Conservation (phyloP, 2,113 vertebrate genomes). For the Rhabdomys dilectus region DNA sequence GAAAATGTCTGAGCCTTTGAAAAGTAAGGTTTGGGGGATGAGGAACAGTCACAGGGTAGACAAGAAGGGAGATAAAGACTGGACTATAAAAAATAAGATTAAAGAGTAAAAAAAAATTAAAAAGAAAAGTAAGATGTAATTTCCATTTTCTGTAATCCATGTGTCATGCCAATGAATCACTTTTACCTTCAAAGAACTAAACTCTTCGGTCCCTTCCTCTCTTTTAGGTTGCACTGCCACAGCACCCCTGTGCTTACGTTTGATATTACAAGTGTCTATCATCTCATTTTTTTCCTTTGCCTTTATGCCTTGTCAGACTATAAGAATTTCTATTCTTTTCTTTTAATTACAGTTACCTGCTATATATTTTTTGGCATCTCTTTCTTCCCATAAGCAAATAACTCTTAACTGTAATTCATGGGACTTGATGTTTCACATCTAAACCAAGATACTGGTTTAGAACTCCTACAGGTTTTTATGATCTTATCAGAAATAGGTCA, state of each 20-base stretch:
- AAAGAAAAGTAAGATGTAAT: neutral
- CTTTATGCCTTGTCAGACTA: neutral
- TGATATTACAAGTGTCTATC: neutral
- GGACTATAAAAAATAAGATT: too few relatives aligned
- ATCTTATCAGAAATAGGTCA: conserved; percentile 75
- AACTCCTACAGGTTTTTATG: conserved; percentile 69
- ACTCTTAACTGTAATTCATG: conserved; percentile 10
- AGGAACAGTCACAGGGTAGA: too few relatives aligned
- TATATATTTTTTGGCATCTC: neutral
- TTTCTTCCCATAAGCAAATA: neutral
- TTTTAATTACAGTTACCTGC: neutral
- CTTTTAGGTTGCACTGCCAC: neutral
- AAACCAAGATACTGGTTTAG: conserved; percentile 65
- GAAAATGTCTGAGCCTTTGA: neutral
- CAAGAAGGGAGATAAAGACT: too few relatives aligned
- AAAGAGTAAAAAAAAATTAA: too few relatives aligned
- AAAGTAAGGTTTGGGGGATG: neutral
- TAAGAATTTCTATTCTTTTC: neutral
- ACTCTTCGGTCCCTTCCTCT: neutral
- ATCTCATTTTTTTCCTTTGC: neutral
- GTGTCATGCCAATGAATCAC: neutral
- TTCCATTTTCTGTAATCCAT: neutral
- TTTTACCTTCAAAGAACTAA: neutral
- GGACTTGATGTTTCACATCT: conserved; percentile 45
- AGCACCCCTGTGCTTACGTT: accelerated